A percentile compares a stretch with the other conserved stretches of the same genome.
Evolutionary conservation across 92 coral and sea anemone genomes (phyloP).

Genomic region (Epizoanthus stellaris): DNA sequence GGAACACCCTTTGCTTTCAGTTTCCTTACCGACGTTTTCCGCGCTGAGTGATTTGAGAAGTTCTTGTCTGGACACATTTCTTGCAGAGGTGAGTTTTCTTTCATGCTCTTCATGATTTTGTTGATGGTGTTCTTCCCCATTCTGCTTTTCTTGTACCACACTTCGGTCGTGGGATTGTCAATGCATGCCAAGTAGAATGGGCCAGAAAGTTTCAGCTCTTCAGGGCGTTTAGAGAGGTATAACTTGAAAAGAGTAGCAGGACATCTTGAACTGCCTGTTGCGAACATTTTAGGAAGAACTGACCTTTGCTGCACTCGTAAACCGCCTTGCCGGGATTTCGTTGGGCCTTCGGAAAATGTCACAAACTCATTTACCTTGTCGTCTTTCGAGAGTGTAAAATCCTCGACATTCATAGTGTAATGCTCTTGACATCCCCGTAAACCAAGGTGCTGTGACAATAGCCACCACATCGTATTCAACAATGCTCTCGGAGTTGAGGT

Average conservation of each 20-base stretch:
- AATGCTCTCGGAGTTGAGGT: constrained; percentile 24
- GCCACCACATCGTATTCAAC: constrained; percentile 45
- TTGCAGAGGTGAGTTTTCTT: constrained; percentile 30
- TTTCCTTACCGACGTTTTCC: too few relatives aligned
- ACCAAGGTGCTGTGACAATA: constrained; percentile 42
- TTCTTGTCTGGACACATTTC: constrained; percentile 25
- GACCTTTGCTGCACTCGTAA: constrained; percentile 29
- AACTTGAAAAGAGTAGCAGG: constrained; percentile 52
- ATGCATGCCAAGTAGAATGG: constrained; percentile 49
- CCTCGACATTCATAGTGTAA: constrained; percentile 48
- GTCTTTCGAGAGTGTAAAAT: constrained; percentile 32
- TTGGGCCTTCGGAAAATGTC: constrained; percentile 46
- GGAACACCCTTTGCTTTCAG: too few relatives aligned
- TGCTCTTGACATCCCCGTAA: constrained; percentile 52
- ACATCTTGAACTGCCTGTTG: constrained; percentile 41
- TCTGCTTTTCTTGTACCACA: constrained; percentile 47
- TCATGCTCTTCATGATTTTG: constrained; percentile 30
- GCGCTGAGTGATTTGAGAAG: constrained; percentile 11
- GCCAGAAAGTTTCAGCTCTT: constrained; percentile 32
- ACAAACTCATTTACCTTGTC: constrained; percentile 16
- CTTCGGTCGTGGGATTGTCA: constrained; percentile 39
- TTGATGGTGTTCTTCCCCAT: constrained; percentile 42
- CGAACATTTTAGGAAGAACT: constrained; percentile 49
- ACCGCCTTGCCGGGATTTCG: constrained; percentile 61
- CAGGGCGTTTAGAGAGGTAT: constrained; percentile 48